Percentiles rank a stretch among this genome's conserved stretches.
Evolutionary conservation across 2,888 invertebrate genomes (phyloP).

Genomic region (Endomychus coccineus): DNA sequence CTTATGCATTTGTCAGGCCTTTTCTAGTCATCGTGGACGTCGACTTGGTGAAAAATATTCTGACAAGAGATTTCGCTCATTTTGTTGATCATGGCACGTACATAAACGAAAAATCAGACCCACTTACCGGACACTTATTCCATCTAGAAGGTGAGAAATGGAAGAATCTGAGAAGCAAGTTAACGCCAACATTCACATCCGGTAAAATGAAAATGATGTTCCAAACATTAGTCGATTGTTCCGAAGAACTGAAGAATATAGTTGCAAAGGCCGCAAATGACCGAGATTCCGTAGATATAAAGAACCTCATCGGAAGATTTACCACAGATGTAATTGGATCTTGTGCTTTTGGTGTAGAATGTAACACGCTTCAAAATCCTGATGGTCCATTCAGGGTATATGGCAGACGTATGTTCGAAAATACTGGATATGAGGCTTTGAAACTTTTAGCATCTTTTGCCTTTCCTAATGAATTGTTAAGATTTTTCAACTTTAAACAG

Average conservation of each 20-base stretch:
- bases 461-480: slow-evolving; percentile 16
- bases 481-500: slow-evolving; percentile 21
- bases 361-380: slow-evolving; percentile 48
- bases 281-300: slow-evolving; percentile 5
- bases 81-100: slow-evolving; percentile 57
- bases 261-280: background rate
- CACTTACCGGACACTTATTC: slow-evolving; percentile 51
- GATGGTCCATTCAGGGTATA: slow-evolving; percentile 44
- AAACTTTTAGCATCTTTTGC: slow-evolving; percentile 11
- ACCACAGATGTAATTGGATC: slow-evolving; percentile 53
- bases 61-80: slow-evolving; percentile 52
- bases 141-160: slow-evolving; percentile 50
- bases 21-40: slow-evolving; percentile 23
- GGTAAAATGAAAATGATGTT: slow-evolving; percentile 60
- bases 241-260: slow-evolving; percentile 7
- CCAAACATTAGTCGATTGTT: slow-evolving; percentile 46
- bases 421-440: slow-evolving; percentile 17
- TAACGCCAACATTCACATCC: slow-evolving; percentile 58
- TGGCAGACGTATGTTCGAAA: slow-evolving; percentile 17
- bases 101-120: slow-evolving; percentile 50
- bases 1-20: slow-evolving; percentile 21
- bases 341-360: slow-evolving; percentile 53
- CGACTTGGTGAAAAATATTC: slow-evolving; percentile 36
- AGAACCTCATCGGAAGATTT: slow-evolving; percentile 39
- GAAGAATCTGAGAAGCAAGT: slow-evolving; percentile 52